phyloP scores from a whole-genome alignment of 2,113 vertebrate species.

The Dasyprocta punctata region DNA sequence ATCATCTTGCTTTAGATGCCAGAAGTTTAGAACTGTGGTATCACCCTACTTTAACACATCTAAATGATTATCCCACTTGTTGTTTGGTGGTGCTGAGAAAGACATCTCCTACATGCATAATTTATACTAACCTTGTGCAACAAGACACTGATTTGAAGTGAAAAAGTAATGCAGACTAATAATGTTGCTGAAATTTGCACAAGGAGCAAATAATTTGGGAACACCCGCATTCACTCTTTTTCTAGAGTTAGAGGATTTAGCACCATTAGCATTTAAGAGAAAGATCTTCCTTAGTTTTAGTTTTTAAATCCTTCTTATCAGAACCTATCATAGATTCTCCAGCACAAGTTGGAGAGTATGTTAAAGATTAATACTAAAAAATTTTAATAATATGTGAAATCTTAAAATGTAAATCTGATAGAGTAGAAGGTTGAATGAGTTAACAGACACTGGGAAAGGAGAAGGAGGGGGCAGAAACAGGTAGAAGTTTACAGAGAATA shows the following conservation, averaged over 20 bases:
- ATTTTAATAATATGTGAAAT: background rate
- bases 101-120: no score
- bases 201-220: background rate
- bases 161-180: background rate
- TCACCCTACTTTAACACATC: no score
- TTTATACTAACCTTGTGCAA: no score
- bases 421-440: background rate
- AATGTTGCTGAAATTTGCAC: background rate
- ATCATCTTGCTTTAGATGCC: no score
- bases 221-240: background rate
- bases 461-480: no score
- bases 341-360: background rate
- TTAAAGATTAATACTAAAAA: background rate
- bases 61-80: no score
- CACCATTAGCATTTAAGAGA: background rate
- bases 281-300: background rate
- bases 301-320: background rate
- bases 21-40: no score
- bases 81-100: no score
- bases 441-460: background rate
- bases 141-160: no score
- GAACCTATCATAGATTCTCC: background rate
- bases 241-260: background rate
- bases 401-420: background rate
- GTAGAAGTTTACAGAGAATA: background rate